A percentile compares a stretch with the other conserved stretches of the same genome.
These are phyloP conservation scores for Neogale vison DNA, from an alignment of 2,113 vertebrate genomes.

Conservation along the genomic window DNA sequence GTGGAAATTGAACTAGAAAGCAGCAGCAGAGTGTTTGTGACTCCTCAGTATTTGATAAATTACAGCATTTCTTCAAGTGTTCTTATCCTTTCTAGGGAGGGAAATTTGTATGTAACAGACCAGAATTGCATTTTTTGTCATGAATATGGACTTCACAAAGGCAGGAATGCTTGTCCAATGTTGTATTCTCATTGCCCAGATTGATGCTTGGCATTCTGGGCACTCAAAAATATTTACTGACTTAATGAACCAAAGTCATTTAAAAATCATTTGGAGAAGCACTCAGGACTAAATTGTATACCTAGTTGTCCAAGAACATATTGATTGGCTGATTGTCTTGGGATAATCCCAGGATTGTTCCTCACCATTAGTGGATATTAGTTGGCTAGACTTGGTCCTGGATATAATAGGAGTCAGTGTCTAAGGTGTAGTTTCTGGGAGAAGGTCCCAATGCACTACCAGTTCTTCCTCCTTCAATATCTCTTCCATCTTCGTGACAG, in stretches of 20 bases:
- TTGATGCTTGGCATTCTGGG: neutral
- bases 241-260: slow-evolving; percentile 1
- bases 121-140: neutral
- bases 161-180: neutral
- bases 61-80: neutral
- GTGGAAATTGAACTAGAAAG: neutral
- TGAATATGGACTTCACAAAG: neutral
- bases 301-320: neutral
- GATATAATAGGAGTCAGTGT: neutral
- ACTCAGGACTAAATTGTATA: neutral
- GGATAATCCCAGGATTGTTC: neutral
- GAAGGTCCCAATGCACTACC: neutral
- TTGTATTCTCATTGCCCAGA: neutral
- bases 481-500: neutral
- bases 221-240: neutral
- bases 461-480: neutral
- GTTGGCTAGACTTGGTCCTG: neutral
- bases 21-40: neutral
- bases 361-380: neutral
- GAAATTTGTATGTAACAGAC: neutral
- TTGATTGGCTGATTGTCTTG: neutral
- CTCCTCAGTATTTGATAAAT: neutral
- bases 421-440: neutral
- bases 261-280: neutral
- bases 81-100: neutral